These are phyloP conservation scores for Epizoanthus stellaris DNA, from an alignment of 92 coral and sea anemone genomes.

Conservation along the genomic window DNA sequence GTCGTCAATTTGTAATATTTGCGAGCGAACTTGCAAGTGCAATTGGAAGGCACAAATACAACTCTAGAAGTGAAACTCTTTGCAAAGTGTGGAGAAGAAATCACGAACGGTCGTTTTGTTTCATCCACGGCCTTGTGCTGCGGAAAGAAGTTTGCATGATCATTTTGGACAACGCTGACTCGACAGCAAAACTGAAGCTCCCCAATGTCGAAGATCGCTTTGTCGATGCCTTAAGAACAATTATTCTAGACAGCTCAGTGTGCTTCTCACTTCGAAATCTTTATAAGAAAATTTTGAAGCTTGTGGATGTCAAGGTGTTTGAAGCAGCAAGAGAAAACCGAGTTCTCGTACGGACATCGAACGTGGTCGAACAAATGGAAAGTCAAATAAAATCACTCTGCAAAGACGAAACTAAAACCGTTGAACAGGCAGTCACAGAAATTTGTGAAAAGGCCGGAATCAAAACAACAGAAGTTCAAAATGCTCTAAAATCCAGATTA, in stretches of 20 bases:
- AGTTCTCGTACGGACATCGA: slow-evolving; percentile 58
- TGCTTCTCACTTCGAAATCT: slow-evolving; percentile 6
- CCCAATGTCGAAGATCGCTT: slow-evolving; percentile 30
- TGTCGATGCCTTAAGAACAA: slow-evolving; percentile 38
- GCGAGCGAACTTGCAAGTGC: slow-evolving; percentile 98
- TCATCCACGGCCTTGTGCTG: slow-evolving; percentile 69
- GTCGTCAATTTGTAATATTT: slow-evolving; percentile 45
- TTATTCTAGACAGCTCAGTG: slow-evolving; percentile 38
- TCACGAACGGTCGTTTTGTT: slow-evolving; percentile 80
- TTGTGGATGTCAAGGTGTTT: slow-evolving; percentile 58
- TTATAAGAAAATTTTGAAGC: slow-evolving; percentile 60
- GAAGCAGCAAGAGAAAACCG: slow-evolving; percentile 66
- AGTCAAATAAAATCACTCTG: slow-evolving; percentile 69
- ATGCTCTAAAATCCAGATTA: slow-evolving; percentile 78
- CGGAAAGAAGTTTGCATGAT: slow-evolving; percentile 60
- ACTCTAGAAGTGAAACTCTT: slow-evolving; percentile 73
- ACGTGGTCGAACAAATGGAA: slow-evolving; percentile 49
- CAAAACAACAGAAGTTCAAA: slow-evolving; percentile 59
- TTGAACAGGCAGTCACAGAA: slow-evolving; percentile 82
- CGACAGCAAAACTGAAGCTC: slow-evolving; percentile 29
- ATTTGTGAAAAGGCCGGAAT: slow-evolving; percentile 72
- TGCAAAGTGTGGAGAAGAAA: slow-evolving; percentile 83
- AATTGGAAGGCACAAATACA: slow-evolving; percentile 74
- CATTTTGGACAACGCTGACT: slow-evolving; percentile 42
- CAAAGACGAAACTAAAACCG: slow-evolving; percentile 76